Evolutionary conservation across 2,888 invertebrate genomes (phyloP).

Genomic region (Lasioglossum calceatum): DNA sequence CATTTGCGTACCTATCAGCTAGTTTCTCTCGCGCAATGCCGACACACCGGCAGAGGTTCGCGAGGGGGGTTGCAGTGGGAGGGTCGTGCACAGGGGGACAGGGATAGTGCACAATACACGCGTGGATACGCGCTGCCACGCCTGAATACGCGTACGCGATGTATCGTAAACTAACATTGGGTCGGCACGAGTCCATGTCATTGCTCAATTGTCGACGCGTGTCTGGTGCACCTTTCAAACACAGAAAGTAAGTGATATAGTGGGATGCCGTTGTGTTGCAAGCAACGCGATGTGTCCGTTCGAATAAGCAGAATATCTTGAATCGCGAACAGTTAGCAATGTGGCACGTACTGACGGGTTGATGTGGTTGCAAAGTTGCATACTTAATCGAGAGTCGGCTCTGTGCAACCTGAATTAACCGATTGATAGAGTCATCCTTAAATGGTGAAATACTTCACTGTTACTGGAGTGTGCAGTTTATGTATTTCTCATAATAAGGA

Average conservation of each 20-base stretch:
- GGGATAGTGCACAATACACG: conserved; percentile 34
- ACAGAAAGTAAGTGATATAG: conserved; percentile 7
- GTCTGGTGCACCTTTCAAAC: conserved; percentile 5
- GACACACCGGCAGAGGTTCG: conserved; percentile 13
- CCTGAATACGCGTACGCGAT: conserved; percentile 35
- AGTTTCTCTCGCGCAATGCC: conserved; percentile 53
- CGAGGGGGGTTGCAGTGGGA: conserved; percentile 7
- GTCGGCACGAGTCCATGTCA: conserved; percentile 40
- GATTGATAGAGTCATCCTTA: background rate
- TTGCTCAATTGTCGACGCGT: conserved; percentile 30
- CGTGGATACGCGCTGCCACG: conserved; percentile 43
- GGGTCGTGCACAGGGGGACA: background rate
- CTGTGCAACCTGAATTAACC: background rate
- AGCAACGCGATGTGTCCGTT: background rate
- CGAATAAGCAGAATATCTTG: conserved; percentile 5
- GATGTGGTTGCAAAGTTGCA: background rate
- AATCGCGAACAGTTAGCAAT: background rate
- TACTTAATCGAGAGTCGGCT: background rate
- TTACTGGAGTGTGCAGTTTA: background rate
- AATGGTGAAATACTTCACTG: background rate
- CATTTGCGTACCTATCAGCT: conserved; percentile 63
- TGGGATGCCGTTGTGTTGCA: background rate
- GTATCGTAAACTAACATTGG: conserved; percentile 53
- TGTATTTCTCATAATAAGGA: background rate
- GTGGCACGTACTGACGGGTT: background rate